A percentile compares a stretch with the other conserved stretches of the same genome.
phyloP scores from a whole-genome alignment of 35 echinoderm and acorn worm species.

The Apostichopus parvimensis region DNA sequence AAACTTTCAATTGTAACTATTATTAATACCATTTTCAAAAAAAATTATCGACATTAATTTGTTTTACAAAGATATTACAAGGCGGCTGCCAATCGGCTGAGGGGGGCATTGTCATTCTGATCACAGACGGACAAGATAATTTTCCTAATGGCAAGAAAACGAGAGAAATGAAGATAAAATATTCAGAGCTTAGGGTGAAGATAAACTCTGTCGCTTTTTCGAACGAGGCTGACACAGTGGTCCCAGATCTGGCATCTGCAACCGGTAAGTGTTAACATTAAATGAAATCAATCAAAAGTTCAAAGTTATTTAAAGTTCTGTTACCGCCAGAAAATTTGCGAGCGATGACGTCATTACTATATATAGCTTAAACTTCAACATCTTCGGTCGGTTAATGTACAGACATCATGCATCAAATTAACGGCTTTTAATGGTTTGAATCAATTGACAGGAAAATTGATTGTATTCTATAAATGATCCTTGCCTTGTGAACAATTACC shows the following conservation, averaged over 20 bases:
- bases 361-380: too few species aligned
- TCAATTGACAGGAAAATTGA: too few species aligned
- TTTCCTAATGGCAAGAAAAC: neutral
- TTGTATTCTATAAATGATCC: too few species aligned
- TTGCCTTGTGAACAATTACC: too few species aligned
- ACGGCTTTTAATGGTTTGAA: too few species aligned
- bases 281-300: neutral
- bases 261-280: constrained; percentile 9
- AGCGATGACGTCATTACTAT: too few species aligned
- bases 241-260: neutral
- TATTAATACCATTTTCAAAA: too few species aligned
- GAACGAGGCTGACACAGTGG: neutral
- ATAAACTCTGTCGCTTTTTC: constrained; percentile 49
- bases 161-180: neutral
- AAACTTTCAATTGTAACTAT: too few species aligned
- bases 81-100: neutral
- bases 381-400: too few species aligned
- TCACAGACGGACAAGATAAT: constrained; percentile 11
- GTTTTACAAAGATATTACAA: neutral
- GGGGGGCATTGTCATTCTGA: constrained; percentile 11
- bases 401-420: too few species aligned
- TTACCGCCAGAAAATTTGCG: too few species aligned
- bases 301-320: neutral
- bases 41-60: too few species aligned
- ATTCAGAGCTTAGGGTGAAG: neutral